Evolutionary conservation across 1,140 invertebrate species (phyloP).

Genomic region (Olivierus martensii): DNA sequence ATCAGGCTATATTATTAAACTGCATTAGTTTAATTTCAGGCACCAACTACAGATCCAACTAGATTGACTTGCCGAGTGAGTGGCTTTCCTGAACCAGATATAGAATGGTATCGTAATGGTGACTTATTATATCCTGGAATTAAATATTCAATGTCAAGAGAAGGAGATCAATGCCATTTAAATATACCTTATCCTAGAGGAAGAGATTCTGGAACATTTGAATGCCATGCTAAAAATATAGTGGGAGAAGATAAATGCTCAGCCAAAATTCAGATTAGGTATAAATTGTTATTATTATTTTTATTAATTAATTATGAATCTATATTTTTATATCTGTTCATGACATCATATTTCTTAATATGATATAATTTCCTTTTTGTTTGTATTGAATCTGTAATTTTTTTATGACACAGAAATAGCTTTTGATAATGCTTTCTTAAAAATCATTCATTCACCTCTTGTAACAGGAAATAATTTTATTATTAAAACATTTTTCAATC

Average conservation of each 20-base stretch:
- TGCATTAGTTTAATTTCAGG: slow-evolving; percentile 26
- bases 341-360: too few relatives aligned
- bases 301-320: slow-evolving; percentile 5
- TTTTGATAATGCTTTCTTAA: too few relatives aligned
- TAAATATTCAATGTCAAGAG: slow-evolving; percentile 61
- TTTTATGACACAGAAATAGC: too few relatives aligned
- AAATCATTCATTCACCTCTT: too few relatives aligned
- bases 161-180: slow-evolving; percentile 61
- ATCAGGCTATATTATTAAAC: too few relatives aligned
- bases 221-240: slow-evolving; percentile 58
- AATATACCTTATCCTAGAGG: slow-evolving; percentile 52
- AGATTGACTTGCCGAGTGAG: slow-evolving; percentile 57
- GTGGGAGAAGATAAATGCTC: slow-evolving; percentile 63
- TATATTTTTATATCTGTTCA: too few relatives aligned
- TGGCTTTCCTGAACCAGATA: slow-evolving; percentile 71
- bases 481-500: too few relatives aligned
- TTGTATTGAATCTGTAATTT: too few relatives aligned
- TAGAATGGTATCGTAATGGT: slow-evolving; percentile 70
- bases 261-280: slow-evolving; percentile 41
- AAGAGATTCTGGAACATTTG: slow-evolving; percentile 57
- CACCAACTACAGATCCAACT: slow-evolving; percentile 59
- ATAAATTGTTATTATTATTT: slow-evolving; percentile 10
- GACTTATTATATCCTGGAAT: slow-evolving; percentile 46
- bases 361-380: too few relatives aligned
- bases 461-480: too few relatives aligned